Evolutionary conservation across 1,140 invertebrate genomes (phyloP), one percentile per base, ranked within the genome.

Genomic region (Mactra quadrangularis): DNA sequence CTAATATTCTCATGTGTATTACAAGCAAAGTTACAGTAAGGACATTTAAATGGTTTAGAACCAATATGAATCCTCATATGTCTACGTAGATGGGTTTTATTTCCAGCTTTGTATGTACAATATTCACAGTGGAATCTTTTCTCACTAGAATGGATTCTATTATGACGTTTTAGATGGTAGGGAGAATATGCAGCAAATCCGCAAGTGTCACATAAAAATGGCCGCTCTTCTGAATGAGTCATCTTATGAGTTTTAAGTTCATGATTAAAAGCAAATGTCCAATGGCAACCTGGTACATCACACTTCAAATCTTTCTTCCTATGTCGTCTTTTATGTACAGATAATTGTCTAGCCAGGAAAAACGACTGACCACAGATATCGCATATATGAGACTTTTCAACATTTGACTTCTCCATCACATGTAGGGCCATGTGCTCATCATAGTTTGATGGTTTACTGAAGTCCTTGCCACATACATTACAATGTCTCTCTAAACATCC

Each of bases 61-160:
- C 97, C 96, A 0, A 97, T 99, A 91, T 99, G 97, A 17, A 96
- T 96, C 90, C 97, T 95, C 89, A 96, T 94, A 94, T 92, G 96
- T 17, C 91, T 77, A 19, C 84, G 77, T 6, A 92, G 83, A 76
- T 92, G 90, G 0, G 88, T 91, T 55, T 87, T 87, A 31, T 90
- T 89, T 3, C 87, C 83, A 15, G 90, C 89, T 77, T 92, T 92
- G 84, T 92, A 92, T 0, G 88, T 90, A 89, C 97, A 97, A 90
- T 97, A 95, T 7, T 96, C 96, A 83, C 95, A 95, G n/a, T 94
- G 93, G 88, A 96, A 97, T 0, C 96, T 96, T 96, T 95, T 90
- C 29, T 89, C 86, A 22, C 91, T 91, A 17, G 92, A 89, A 81
- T 93, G 92, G 9, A 90, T 89, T 52, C 88, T 86, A 1, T 45